Conservation (phyloP, 2,797 vertebrate species). For the Melanotaenia trifasciata region DNA sequence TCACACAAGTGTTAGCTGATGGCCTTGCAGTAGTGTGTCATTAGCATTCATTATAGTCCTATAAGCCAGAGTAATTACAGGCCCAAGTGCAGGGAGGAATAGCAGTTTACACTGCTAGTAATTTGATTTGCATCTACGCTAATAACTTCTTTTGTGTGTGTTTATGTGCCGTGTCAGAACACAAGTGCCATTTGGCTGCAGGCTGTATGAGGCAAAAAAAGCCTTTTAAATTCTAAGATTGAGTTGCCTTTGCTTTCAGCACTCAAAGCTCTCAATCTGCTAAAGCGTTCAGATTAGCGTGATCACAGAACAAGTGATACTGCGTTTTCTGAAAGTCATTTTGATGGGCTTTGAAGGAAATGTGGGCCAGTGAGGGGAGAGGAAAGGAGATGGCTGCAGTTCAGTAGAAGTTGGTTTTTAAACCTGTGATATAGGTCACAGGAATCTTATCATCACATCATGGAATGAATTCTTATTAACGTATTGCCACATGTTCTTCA, state of each 20-base stretch:
- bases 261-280: slow-evolving; percentile 78
- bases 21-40: slow-evolving; percentile 82
- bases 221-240: slow-evolving; percentile 83
- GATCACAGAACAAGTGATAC: slow-evolving; percentile 75
- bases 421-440: slow-evolving; percentile 7
- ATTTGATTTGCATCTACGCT: slow-evolving; percentile 91
- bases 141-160: slow-evolving; percentile 89
- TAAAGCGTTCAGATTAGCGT: slow-evolving; percentile 73
- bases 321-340: slow-evolving; percentile 65
- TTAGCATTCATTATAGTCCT: slow-evolving; percentile 88
- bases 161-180: slow-evolving; percentile 89
- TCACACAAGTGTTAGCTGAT: slow-evolving; percentile 74
- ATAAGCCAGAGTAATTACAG: slow-evolving; percentile 88
- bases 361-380: slow-evolving; percentile 58
- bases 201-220: slow-evolving; percentile 77
- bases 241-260: slow-evolving; percentile 81
- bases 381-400: slow-evolving; percentile 29
- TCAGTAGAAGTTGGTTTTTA: slow-evolving; percentile 5
- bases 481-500: slow-evolving; percentile 7
- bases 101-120: slow-evolving; percentile 88
- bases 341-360: slow-evolving; percentile 68
- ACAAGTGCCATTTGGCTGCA: slow-evolving; percentile 87
- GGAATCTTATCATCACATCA: slow-evolving; percentile 3
- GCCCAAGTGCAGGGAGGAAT: slow-evolving; percentile 85
- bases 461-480: slow-evolving; percentile 14